Percentiles rank a stretch among this genome's conserved stretches.
Conservation (phyloP, 2,888 invertebrate genomes). For the Spisula subtruncata region DNA sequence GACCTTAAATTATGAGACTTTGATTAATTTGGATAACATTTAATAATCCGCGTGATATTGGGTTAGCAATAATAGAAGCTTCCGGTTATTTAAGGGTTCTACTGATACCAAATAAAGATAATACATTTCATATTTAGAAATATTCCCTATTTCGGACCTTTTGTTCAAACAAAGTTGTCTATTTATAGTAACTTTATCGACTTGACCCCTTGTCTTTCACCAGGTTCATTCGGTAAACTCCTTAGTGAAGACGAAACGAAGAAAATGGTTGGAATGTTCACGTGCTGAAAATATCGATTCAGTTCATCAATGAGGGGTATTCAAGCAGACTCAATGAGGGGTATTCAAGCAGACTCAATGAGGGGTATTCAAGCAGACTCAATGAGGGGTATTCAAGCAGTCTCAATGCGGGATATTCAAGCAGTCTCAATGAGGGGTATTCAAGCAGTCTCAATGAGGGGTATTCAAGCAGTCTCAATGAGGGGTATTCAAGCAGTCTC, state of each 20-base stretch:
- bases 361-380: background rate
- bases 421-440: background rate
- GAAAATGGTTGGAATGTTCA: background rate
- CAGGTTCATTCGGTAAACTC: background rate
- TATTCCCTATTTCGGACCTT: background rate
- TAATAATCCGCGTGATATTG: background rate
- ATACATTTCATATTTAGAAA: constrained; percentile 1
- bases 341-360: background rate
- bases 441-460: background rate
- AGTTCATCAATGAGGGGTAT: background rate
- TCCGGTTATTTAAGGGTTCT: background rate
- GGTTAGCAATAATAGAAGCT: background rate
- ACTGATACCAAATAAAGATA: background rate
- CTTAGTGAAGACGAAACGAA: background rate
- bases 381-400: background rate
- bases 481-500: background rate
- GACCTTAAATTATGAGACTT: background rate
- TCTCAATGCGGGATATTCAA: background rate
- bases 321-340: background rate
- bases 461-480: background rate
- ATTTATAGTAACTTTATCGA: constrained; percentile 15
- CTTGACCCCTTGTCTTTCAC: background rate
- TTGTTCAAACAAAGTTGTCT: background rate
- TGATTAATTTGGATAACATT: background rate
- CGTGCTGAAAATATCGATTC: background rate